These are phyloP conservation scores for Oryctolagus cuniculus DNA, from an alignment of 2,113 vertebrate genomes.

Conservation along the genomic window mOryCun1.1 NC_091445.1:95478501-95479000, in stretches of 20 bases:
- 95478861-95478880: background rate
- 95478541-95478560: too few species aligned
- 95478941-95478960: constrained; percentile 1
- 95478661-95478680: background rate
- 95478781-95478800: fast-evolving
- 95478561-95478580: too few species aligned
- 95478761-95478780: fast-evolving
- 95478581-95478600: background rate
- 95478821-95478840: background rate
- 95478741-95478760: background rate
- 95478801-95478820: background rate
- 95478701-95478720: fast-evolving
- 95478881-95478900: background rate
- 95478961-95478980: background rate
- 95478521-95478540: too few species aligned
- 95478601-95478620: fast-evolving
- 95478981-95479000: background rate
- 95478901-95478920: constrained; percentile 37
- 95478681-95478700: fast-evolving
- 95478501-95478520: background rate
- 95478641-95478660: background rate
- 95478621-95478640: background rate
- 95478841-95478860: fast-evolving
- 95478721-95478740: background rate
- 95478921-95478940: constrained; percentile 17